These are phyloP conservation scores for Calameuta filiformis DNA, from an alignment of 2,888 invertebrate species.

Conservation along the genomic window DNA sequence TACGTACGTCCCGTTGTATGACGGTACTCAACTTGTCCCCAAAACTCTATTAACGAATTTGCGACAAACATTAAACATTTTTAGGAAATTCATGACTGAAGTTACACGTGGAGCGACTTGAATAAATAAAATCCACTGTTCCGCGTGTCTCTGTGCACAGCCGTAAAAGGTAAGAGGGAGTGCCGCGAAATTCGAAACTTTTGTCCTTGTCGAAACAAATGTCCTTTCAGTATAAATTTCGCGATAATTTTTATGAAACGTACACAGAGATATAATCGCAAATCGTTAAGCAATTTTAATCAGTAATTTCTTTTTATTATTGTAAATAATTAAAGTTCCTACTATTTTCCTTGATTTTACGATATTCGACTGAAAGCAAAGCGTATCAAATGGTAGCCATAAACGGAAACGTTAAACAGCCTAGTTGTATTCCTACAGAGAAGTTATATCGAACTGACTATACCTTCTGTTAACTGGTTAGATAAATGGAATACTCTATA, in stretches of 20 bases:
- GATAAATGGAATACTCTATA: neutral
- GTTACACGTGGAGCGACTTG: too few relatives aligned
- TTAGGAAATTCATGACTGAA: slow-evolving; percentile 21
- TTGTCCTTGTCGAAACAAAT: too few relatives aligned
- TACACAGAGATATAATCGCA: too few relatives aligned
- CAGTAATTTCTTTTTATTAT: neutral
- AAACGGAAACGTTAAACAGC: neutral
- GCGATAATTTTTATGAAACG: too few relatives aligned
- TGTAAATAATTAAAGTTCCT: neutral
- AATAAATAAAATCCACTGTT: neutral
- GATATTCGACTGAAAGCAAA: neutral
- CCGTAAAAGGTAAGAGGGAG: neutral
- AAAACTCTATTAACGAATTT: slow-evolving; percentile 39
- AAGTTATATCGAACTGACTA: neutral
- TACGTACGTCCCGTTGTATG: slow-evolving; percentile 17
- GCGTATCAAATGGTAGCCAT: neutral
- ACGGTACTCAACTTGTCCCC: slow-evolving; percentile 2
- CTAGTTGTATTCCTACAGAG: neutral
- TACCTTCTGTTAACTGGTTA: neutral
- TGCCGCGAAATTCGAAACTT: neutral
- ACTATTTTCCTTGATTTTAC: neutral
- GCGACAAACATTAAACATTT: slow-evolving; percentile 39
- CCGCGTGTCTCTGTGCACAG: neutral
- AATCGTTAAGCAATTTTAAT: neutral
- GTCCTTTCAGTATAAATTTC: neutral